Base-by-base conservation (phyloP, 23 tunicate genomes). In the Halocynthia aurantium region DNA sequence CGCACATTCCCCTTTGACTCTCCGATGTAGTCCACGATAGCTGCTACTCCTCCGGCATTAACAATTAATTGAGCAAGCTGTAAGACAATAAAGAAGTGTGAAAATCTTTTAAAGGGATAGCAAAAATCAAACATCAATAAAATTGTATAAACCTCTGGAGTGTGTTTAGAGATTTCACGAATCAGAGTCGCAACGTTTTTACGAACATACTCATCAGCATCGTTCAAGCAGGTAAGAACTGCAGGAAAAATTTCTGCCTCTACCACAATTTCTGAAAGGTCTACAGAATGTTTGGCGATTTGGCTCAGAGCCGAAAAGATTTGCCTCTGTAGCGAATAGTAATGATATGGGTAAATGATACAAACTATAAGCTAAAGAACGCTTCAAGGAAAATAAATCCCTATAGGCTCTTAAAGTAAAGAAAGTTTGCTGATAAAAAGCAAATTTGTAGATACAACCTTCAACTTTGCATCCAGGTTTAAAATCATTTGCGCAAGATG, bases 221-320 rank as follows among this genome's bases (percentile, higher is more conserved):
- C 99, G 13, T 86, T 81, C 20, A 94, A 78, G 73, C 99, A 94
- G 7, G 99, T 88, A 10, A 94, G 88, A 44, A 94, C 91, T n/a
- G 99, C 96, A 12, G 99, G 99, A 69, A 94, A 94, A 70, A 94
- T 94, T 54, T 94, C 99, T 49, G 99, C 99, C 67, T 94, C 99
- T 0, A 94, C 99, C 52, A 94, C 99, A 90, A 94, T 85, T 71
- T 94, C 99, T 7, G 99, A 90, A 76, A 94, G 68, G 55, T 94
- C 99, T 8, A 94, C 99, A 8, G 99, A 89, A 67, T 94, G 99
- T 61, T 94, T 94, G 51, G 99, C 83, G 2, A 94, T 94, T 69
- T 94, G 99, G 64, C 95, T 88, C 78, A 94, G 68, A 6, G 95
- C 95, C 5, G 99, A 94, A 58, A 94, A 88, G 49, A 94, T 88